phyloP scores from a whole-genome alignment of 2,888 invertebrate species.

The Hetaerina titia region DNA sequence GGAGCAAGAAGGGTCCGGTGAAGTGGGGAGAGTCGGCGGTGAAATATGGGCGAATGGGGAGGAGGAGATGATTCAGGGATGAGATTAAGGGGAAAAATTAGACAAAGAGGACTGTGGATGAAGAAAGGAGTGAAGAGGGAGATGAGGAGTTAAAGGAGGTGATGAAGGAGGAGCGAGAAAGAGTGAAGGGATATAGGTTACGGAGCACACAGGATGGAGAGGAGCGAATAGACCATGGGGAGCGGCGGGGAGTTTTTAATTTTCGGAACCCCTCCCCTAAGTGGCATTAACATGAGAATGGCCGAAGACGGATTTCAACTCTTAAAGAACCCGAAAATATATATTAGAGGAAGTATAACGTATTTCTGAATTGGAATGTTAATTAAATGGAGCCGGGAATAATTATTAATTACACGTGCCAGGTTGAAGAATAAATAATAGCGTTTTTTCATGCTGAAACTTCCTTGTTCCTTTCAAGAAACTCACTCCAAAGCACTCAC shows the following conservation, averaged over 20 bases:
- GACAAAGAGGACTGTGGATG: conserved; percentile 19
- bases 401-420: conserved; percentile 40
- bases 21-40: neutral
- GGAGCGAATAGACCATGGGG: neutral
- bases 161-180: neutral
- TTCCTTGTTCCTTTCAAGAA: neutral
- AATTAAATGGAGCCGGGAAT: conserved; percentile 28
- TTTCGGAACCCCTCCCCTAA: neutral
- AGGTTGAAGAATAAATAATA: conserved; percentile 15
- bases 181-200: neutral
- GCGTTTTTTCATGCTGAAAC: neutral
- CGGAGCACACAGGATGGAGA: neutral
- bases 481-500: neutral
- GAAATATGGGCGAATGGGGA: neutral
- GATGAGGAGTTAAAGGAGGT: conserved; percentile 19
- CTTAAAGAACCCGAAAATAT: conserved; percentile 24
- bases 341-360: conserved; percentile 18
- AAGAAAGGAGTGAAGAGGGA: neutral
- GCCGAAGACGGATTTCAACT: conserved; percentile 43
- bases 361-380: conserved; percentile 55
- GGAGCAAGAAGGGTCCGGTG: neutral
- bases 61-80: conserved; percentile 48
- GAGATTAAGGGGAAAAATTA: conserved; percentile 66
- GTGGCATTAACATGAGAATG: conserved; percentile 57
- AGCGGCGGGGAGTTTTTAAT: conserved; percentile 23